Percentiles rank a stretch among this genome's conserved stretches.
Conservation (phyloP, 2,888 invertebrate species). For the Archaeoteleia sp. region DNA sequence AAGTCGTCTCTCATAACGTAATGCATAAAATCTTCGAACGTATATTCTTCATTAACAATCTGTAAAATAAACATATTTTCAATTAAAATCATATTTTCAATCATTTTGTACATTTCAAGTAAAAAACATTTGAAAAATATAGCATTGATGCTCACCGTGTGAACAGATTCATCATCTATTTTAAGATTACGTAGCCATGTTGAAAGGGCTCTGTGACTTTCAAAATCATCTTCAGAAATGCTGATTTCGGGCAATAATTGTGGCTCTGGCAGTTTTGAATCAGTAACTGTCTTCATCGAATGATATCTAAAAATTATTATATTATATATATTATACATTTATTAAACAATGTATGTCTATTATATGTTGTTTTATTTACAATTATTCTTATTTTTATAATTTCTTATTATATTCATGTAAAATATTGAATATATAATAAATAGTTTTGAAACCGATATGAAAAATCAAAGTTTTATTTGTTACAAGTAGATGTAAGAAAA, state of each 20-base stretch:
- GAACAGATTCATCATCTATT: slow-evolving; percentile 81
- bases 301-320: slow-evolving; percentile 58
- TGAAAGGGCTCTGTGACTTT: slow-evolving; percentile 78
- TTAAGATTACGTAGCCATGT: slow-evolving; percentile 84
- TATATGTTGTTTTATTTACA: slow-evolving; percentile 6
- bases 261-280: slow-evolving; percentile 54
- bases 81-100: slow-evolving; percentile 11
- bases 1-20: slow-evolving; percentile 90
- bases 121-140: too few species aligned
- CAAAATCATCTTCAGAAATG: slow-evolving; percentile 59
- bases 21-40: slow-evolving; percentile 85
- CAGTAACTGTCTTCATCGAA: slow-evolving; percentile 55
- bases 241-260: slow-evolving; percentile 66
- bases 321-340: not conserved
- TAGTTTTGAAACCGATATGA: too few species aligned
- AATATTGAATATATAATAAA: not conserved
- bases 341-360: too few species aligned
- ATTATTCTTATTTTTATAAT: too few species aligned
- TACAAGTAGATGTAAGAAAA: too few species aligned
- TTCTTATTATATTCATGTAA: not conserved
- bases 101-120: slow-evolving; percentile 7
- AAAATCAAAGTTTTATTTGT: too few species aligned
- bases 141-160: too few species aligned
- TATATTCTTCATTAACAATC: slow-evolving; percentile 85
- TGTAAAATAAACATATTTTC: slow-evolving; percentile 60